Percentiles rank a stretch among this genome's conserved stretches.
phyloP scores from a whole-genome alignment of 2,113 vertebrate species.

The Miniopterus natalensis region DNA sequence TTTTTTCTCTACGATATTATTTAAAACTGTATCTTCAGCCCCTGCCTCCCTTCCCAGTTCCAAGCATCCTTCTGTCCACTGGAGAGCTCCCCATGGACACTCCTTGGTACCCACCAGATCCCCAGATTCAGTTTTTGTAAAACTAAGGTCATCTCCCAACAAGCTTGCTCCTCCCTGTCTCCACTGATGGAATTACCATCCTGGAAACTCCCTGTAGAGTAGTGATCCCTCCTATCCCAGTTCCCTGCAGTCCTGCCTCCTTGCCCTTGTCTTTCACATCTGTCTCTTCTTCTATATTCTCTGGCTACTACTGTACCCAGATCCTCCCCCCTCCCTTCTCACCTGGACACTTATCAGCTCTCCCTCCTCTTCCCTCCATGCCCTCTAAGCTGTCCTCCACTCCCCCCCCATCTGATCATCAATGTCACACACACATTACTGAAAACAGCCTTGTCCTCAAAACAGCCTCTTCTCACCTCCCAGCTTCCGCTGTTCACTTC shows the following conservation, averaged over 20 bases:
- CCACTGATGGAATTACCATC: too few species aligned
- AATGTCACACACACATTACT: neutral
- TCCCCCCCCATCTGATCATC: neutral
- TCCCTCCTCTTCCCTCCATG: neutral
- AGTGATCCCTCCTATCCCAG: neutral
- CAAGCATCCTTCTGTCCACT: neutral
- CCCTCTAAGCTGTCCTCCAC: neutral
- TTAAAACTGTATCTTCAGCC: constrained; percentile 4
- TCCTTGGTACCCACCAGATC: neutral
- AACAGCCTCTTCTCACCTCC: neutral
- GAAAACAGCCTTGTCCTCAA: neutral
- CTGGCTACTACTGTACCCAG: neutral
- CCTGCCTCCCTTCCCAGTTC: neutral
- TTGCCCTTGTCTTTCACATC: neutral
- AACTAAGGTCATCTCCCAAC: neutral
- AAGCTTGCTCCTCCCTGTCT: neutral
- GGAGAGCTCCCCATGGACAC: neutral
- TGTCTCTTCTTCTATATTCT: neutral
- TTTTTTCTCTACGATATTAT: neutral
- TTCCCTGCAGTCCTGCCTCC: neutral
- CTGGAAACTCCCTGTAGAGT: neutral
- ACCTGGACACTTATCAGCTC: neutral
- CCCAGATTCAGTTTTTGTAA: neutral
- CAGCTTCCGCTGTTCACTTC: neutral
- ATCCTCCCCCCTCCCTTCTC: neutral